Base-by-base conservation (phyloP, 2,797 vertebrate species). In the Aythya fuligula region DNA sequence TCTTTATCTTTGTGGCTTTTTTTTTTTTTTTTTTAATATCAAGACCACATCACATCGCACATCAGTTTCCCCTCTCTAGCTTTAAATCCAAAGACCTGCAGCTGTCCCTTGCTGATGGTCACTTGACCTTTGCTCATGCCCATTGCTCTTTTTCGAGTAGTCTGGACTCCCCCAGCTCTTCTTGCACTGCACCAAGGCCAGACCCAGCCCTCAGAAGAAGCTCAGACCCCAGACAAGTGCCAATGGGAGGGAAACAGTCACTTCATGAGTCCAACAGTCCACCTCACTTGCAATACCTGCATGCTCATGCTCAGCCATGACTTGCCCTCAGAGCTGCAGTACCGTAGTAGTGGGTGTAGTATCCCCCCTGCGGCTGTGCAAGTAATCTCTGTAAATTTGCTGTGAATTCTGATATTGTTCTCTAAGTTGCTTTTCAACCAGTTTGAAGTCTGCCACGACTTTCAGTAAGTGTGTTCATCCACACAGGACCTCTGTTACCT, bases 241-340 rank as follows among this genome's bases (percentile, higher is more conserved):
- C 45, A 12, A 2, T 9, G 7, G 38, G 38, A 79, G 9, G 16
- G 49, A 32, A 58, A 58, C 10, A 11, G 8, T 39, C 39, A 24
- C 20, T 14, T 21, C 6, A 3, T 0, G 1, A 4, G 3, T n/a
- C 69, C 27, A 43, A 4, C 36, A 61, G 21, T 9, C 36, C n/a
- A 36, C 14, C 15, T 57, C 17, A n/a, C 8, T 57, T 57, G 5
- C 20, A 58, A 12, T n/a, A 58, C 8, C n/a, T 58, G 13, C 32
- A 22, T 58, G n/a, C 8, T 58, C 56, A 14, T 34, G 32, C 13
- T 58, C 56, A 58, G n/a, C 56, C n/a, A 14, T 58, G 56, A 22
- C 20, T 58, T 61, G 15, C 34, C 6, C 34, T 38, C 34, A 27
- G 24, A 61, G 13, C 21, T 34, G 27, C 15, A 53, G 51, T 8